Percentiles rank a stretch among this genome's conserved stretches.
Conservation (phyloP, 2,113 vertebrate species). For the Microcebus ravelobensis region DNA sequence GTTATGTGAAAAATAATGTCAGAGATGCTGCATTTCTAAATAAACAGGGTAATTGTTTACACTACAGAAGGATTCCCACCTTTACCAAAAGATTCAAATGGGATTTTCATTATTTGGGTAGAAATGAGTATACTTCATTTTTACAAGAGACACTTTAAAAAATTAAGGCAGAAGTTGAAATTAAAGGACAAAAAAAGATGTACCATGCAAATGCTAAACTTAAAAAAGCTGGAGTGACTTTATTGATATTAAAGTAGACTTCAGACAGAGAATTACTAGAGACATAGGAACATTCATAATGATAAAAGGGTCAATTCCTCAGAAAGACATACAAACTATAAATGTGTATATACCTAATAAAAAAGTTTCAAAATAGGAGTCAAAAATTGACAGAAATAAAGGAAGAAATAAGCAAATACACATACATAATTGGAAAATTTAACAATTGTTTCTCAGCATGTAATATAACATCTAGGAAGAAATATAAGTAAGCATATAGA, state of each 20-base stretch:
- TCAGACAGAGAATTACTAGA: not conserved
- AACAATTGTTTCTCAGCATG: not conserved
- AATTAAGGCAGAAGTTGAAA: not conserved
- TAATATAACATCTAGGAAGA: not conserved
- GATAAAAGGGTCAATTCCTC: not conserved
- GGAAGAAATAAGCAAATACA: not conserved
- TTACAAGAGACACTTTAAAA: not conserved
- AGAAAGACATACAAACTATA: not conserved
- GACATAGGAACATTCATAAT: not conserved
- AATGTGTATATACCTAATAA: not conserved
- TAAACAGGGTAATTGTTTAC: not conserved
- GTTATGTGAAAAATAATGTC: not conserved
- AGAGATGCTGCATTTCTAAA: not conserved
- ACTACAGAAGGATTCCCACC: not conserved
- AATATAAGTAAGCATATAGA: not conserved
- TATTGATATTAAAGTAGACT: not conserved
- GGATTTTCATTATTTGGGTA: constrained; percentile 6
- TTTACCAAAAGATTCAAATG: not conserved
- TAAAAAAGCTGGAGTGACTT: not conserved
- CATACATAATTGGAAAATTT: not conserved
- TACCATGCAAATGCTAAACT: not conserved
- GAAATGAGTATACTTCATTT: constrained; percentile 41
- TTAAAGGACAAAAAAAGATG: constrained; percentile 22
- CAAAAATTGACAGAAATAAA: constrained; percentile 13
- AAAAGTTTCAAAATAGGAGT: constrained; percentile 2